These are phyloP conservation scores for Epinephelus awoara DNA, from an alignment of 2,797 vertebrate genomes.

Conservation along the genomic window DNA sequence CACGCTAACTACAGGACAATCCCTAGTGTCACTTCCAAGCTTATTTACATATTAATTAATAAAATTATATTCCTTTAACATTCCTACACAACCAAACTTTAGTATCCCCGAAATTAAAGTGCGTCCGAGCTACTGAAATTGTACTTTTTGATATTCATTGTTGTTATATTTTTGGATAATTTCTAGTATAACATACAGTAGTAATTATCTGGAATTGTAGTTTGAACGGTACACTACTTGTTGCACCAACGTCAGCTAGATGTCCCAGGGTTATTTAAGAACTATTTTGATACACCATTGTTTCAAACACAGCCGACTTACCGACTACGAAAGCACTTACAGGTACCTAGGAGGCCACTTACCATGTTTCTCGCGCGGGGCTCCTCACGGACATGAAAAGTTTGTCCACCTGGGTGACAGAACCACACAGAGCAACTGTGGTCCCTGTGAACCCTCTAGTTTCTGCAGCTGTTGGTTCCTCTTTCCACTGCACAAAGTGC, in stretches of 20 bases:
- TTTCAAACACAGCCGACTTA: not conserved
- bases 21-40: not conserved
- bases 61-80: too few species aligned
- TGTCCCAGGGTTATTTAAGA: too few species aligned
- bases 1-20: too few species aligned
- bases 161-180: too few species aligned
- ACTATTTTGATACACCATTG: too few species aligned
- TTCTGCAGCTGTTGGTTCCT: constrained; percentile 47
- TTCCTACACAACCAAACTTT: too few species aligned
- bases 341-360: not conserved
- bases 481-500: constrained; percentile 40
- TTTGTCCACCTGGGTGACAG: not conserved
- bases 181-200: too few species aligned
- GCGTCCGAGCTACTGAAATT: not conserved
- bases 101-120: too few species aligned
- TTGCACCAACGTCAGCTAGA: too few species aligned
- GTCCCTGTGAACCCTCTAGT: not conserved
- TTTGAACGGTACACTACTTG: too few species aligned
- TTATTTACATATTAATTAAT: not conserved
- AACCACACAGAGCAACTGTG: not conserved
- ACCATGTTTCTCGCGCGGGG: constrained; percentile 23
- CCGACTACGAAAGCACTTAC: not conserved
- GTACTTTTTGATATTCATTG: too few species aligned
- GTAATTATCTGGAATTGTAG: too few species aligned
- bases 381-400: not conserved